phyloP scores from a whole-genome alignment of 2,888 invertebrate species.

The Lysandra bellargus region DNA sequence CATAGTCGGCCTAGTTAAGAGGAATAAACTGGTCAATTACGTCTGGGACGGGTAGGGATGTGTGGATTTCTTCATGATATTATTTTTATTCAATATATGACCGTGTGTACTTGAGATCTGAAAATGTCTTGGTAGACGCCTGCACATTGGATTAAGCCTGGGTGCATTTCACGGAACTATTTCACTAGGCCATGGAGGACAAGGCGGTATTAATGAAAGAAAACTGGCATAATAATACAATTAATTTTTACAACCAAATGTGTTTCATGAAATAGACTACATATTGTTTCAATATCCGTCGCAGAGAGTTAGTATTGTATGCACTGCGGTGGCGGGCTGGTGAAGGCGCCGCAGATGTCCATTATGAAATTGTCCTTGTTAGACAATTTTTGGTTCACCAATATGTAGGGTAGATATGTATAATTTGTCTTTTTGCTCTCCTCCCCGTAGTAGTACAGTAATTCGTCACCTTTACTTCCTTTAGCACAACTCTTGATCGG shows the following conservation, averaged over 20 bases:
- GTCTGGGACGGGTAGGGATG: too few species aligned
- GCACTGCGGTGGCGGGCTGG: constrained; percentile 39
- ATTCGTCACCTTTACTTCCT: constrained; percentile 36
- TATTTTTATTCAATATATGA: too few species aligned
- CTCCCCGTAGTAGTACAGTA: constrained; percentile 42
- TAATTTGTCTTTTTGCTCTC: constrained; percentile 40
- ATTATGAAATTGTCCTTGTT: constrained; percentile 34
- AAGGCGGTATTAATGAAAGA: neutral
- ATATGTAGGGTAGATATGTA: constrained; percentile 40
- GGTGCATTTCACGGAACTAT: too few species aligned
- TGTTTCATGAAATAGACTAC: neutral
- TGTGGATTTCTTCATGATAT: too few species aligned
- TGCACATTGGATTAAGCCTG: too few species aligned
- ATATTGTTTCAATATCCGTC: neutral
- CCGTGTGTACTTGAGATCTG: too few species aligned
- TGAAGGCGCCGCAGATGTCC: constrained; percentile 41
- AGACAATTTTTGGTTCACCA: constrained; percentile 39
- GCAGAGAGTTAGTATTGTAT: neutral
- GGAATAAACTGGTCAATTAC: too few species aligned
- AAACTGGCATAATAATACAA: neutral
- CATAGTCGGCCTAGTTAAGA: too few species aligned
- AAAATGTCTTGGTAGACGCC: too few species aligned
- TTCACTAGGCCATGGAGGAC: too few species aligned
- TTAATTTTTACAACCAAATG: neutral
- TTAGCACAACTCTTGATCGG: constrained; percentile 81